Evolutionary conservation across 2,113 vertebrate genomes (phyloP).

Genomic region (Perccottus glenii): DNA sequence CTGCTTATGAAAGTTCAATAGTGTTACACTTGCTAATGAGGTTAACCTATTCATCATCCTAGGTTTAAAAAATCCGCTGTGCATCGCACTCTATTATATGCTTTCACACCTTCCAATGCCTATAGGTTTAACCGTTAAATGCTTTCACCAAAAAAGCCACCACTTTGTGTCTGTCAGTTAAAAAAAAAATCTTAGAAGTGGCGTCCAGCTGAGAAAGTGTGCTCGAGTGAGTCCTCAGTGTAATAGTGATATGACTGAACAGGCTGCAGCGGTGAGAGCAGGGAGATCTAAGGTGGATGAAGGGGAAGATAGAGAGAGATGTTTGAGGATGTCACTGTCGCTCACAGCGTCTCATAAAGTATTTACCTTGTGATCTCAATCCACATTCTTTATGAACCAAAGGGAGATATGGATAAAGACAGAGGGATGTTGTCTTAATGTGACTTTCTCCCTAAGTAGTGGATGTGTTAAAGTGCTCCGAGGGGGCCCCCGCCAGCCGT

Average conservation of each 20-base stretch:
- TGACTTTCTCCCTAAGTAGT: constrained; percentile 41
- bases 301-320: constrained; percentile 32
- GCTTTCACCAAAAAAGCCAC: constrained; percentile 29
- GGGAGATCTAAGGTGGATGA: constrained; percentile 40
- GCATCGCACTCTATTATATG: too few relatives aligned
- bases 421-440: constrained; percentile 41
- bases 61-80: too few relatives aligned
- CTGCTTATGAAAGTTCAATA: too few relatives aligned
- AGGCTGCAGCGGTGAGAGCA: constrained; percentile 19
- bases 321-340: constrained; percentile 50
- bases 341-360: constrained; percentile 60
- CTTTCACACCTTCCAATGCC: background rate
- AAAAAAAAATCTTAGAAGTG: background rate
- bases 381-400: constrained; percentile 21
- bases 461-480: constrained; percentile 59
- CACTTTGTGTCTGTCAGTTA: constrained; percentile 19
- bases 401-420: constrained; percentile 30
- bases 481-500: constrained; percentile 43
- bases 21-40: too few relatives aligned
- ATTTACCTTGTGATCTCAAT: constrained; percentile 52
- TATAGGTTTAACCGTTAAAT: background rate
- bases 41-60: too few relatives aligned
- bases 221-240: background rate
- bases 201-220: background rate
- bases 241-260: constrained; percentile 3